Base-by-base conservation (phyloP, 1,140 invertebrate species). In the Microvelia longipes region DNA sequence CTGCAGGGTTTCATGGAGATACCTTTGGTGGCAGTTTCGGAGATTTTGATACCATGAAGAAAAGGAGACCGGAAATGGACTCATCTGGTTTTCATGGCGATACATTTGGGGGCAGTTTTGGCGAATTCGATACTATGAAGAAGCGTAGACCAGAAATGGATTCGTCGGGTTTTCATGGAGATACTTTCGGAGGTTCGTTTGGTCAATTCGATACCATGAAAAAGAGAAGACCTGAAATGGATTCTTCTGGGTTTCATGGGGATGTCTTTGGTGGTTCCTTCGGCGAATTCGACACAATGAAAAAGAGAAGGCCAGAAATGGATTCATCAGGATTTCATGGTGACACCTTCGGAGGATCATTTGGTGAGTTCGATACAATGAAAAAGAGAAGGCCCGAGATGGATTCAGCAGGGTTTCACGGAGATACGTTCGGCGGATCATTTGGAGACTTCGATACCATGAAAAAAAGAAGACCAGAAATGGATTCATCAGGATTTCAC, bases 281-380 rank as follows among this genome's bases (percentile, higher is more conserved):
- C 70, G 82, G 81, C 14, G 79, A 81, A 61, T 83, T 82, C 74
- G 79, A 79, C 66, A 79, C 81, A 0, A 80, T 82, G 76, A 78
- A 80, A 69, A 80, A 80, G 71, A 74, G 76, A 66, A 29, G 76
- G 19, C 80, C 79, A 2, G 81, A 81, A 72, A 79, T 81, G 73
- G 79, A 80, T 67, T 78, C 81, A 1, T 74, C 76, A 50, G 81
- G 81, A 0, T 82, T 82, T 70, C 77, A 82, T 67, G 79, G 77
- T 2, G 80, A 82, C 70, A 78, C 80, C 1, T 82, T 82, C 72
- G 78, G 77, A 66, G 73, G 76, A 66, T 81, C 81, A 2, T 82
- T 83, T 67, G 81, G 81, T 15, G 80, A 82, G 24, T 82, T 82
- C 71, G 78, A 79, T 67, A 77, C 80, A 0, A 79, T 82, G 75